phyloP scores from a whole-genome alignment of 2,113 vertebrate genomes.

The Natator depressus region DNA sequence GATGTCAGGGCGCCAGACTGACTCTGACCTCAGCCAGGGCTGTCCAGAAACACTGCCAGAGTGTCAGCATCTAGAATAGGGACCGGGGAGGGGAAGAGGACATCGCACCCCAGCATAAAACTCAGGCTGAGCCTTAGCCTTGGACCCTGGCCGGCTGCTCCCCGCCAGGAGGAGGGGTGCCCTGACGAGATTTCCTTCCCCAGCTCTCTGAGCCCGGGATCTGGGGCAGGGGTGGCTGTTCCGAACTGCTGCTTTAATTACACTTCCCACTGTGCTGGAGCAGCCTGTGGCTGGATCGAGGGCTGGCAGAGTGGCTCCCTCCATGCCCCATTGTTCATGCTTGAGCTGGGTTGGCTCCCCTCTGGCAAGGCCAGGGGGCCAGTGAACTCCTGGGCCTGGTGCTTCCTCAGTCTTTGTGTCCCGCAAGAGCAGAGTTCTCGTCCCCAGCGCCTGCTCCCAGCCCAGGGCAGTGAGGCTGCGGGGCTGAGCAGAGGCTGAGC shows the following conservation, averaged over 20 bases:
- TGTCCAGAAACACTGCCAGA: neutral
- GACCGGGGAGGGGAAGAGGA: neutral
- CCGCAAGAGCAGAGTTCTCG: neutral
- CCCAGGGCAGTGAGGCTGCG: neutral
- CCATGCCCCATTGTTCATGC: neutral
- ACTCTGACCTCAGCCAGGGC: neutral
- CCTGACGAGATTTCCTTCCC: neutral
- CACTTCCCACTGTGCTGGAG: neutral
- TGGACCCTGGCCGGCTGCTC: neutral
- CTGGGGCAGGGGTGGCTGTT: neutral
- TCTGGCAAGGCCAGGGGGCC: neutral
- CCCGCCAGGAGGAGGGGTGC: rapidly evolving
- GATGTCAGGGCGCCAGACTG: neutral
- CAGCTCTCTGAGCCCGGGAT: neutral
- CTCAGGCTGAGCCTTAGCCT: neutral
- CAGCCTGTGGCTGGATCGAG: rapidly evolving
- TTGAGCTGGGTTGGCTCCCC: neutral
- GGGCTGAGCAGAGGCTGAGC: neutral
- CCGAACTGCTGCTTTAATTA: rapidly evolving
- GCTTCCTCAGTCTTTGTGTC: neutral
- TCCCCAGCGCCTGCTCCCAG: rapidly evolving
- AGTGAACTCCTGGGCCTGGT: neutral
- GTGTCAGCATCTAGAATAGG: neutral
- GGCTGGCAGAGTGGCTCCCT: neutral
- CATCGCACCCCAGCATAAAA: neutral